Base-by-base conservation (phyloP, 2,113 vertebrate genomes). In the Herpetotheres cachinnans region DNA sequence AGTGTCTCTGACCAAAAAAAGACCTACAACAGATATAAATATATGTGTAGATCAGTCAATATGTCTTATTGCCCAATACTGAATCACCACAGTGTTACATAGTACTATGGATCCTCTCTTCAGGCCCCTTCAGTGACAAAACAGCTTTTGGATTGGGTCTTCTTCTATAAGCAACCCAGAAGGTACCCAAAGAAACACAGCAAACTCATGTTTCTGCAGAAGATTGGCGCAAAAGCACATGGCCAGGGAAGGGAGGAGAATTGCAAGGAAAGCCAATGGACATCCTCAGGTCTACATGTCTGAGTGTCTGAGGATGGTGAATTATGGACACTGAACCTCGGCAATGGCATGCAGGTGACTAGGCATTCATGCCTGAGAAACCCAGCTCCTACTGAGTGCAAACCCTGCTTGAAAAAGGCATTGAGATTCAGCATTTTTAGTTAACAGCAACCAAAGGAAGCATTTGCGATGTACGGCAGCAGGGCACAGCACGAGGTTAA, bases 401-500 rank as follows among this genome's bases (percentile, higher is more conserved):
- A 71, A 55, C 14, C 13, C 7, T 74, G 29, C 50, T 86, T 26
- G 32, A 71, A 79, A 73, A 30, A 54, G 14, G 38, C 21, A 21
- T 2, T n/a, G 13, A 71, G 32, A 54, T 18, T 5, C 13, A 63
- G 3, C 9, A 30, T 42, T 82, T 85, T 83, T 10, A 32, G 17
- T 42, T 50, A 55, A 52, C 15, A 65, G 21, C 14, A 36, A 19
- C n/a, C n/a, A 61, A 58, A 42, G 27, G 24, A 73, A 78, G 10
- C 20, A 27, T 62, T 89, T 91, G 7, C 4, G 9, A 63, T 25
- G 3, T 5, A 9, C 4, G 8, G 7, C 17, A 38, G 30, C 0
- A 4, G 49, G 70, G 24, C 30, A 34, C 6, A 62, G 7, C 16
- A 29, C 0, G 0, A 79, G 12, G 11, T 7, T 59, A 47, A 55